These are phyloP conservation scores for Cerastis rubricosa DNA, from an alignment of 2,888 invertebrate species.

Conservation along the genomic window DNA sequence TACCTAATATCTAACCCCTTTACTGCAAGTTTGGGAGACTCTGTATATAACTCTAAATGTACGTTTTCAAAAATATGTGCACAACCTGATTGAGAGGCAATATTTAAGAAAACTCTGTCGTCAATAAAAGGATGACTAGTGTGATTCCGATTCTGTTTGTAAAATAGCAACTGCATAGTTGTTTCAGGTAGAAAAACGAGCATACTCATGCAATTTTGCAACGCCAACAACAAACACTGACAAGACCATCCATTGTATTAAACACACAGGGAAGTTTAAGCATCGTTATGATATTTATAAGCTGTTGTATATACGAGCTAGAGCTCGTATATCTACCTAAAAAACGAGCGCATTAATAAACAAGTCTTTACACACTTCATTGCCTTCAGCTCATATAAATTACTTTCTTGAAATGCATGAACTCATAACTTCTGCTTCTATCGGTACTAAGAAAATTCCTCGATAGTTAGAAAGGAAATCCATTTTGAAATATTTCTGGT, in stretches of 20 bases:
- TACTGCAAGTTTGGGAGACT: not conserved
- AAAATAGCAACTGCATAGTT: not conserved
- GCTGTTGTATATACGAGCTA: no score
- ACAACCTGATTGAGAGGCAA: not conserved
- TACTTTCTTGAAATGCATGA: slow-evolving; percentile 35
- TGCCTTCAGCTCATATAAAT: slow-evolving; percentile 37
- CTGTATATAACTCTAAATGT: not conserved
- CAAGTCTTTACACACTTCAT: slow-evolving; percentile 39
- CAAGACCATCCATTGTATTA: not conserved
- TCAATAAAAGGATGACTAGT: not conserved
- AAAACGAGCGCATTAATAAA: slow-evolving; percentile 10
- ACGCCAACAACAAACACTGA: not conserved
- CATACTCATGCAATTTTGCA: not conserved
- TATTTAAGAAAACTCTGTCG: not conserved
- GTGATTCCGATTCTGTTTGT: not conserved
- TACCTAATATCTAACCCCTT: not conserved
- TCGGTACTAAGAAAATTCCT: slow-evolving; percentile 74
- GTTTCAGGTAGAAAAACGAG: not conserved
- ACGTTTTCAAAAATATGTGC: not conserved
- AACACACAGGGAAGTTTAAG: not conserved
- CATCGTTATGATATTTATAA: slow-evolving; percentile 2
- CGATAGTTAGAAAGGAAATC: slow-evolving; percentile 75
- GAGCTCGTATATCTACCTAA: not conserved
- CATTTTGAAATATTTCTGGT: slow-evolving; percentile 79
- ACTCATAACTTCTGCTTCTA: slow-evolving; percentile 55